A percentile compares a stretch with the other conserved stretches of the same genome.
phyloP scores from a whole-genome alignment of 2,797 vertebrate genomes.

The Epinephelus awoara region DNA sequence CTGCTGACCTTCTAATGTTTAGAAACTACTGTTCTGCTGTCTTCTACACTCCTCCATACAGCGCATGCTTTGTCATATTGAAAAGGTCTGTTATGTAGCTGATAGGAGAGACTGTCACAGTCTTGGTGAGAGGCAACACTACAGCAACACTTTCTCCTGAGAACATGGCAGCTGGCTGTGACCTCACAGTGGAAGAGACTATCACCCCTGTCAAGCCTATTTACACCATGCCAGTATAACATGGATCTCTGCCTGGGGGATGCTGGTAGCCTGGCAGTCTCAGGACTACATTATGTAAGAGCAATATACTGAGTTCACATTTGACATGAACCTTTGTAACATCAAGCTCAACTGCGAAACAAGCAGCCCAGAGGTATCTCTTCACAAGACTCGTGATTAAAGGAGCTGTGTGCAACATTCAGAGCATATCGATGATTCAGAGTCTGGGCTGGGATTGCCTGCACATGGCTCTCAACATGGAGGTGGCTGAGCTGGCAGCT shows the following conservation, averaged over 20 bases:
- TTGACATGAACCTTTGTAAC: conserved; percentile 8
- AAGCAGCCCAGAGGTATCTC: conserved; percentile 5
- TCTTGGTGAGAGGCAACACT: conserved; percentile 28
- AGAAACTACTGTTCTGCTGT: conserved; percentile 21
- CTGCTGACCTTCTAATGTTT: conserved; percentile 21
- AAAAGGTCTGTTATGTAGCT: conserved; percentile 50
- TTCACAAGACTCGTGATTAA: neutral
- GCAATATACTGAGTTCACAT: conserved; percentile 16
- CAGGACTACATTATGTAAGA: conserved; percentile 21
- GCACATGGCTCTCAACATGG: too few species aligned
- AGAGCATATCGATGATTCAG: too few species aligned
- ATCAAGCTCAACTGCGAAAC: neutral
- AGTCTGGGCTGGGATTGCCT: too few species aligned
- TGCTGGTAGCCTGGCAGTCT: neutral
- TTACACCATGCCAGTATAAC: conserved; percentile 39
- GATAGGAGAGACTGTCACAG: conserved; percentile 28
- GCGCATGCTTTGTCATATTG: conserved; percentile 18
- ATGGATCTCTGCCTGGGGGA: conserved; percentile 17
- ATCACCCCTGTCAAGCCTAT: conserved; percentile 46
- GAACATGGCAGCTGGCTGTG: conserved; percentile 51
- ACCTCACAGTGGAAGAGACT: conserved; percentile 51
- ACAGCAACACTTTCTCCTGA: conserved; percentile 40
- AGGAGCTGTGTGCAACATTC: neutral
- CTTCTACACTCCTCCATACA: neutral
- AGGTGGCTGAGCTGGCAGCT: too few species aligned